Percentiles rank a stretch among this genome's conserved stretches.
phyloP scores from a whole-genome alignment of 2,797 vertebrate species.

The Calcarius lapponicus region DNA sequence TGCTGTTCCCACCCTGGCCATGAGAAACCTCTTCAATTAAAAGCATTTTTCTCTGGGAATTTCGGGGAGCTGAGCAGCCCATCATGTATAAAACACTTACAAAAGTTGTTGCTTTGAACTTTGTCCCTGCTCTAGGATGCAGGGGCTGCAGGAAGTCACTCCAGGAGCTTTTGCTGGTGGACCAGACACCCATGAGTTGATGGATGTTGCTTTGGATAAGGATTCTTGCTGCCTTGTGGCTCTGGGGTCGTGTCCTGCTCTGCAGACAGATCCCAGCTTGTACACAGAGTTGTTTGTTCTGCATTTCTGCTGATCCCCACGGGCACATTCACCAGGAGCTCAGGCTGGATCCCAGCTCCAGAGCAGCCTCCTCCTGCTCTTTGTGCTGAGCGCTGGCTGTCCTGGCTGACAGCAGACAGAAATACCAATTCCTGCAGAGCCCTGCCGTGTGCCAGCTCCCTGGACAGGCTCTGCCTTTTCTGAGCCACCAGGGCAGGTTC shows the following conservation, averaged over 20 bases:
- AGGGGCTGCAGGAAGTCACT: not conserved
- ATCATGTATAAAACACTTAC: rapidly evolving
- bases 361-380: not conserved
- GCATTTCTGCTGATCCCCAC: not conserved
- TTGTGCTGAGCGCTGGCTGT: not conserved
- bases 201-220: not conserved
- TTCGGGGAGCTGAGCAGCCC: not conserved
- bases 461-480: not conserved
- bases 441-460: not conserved
- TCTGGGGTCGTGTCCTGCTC: not conserved
- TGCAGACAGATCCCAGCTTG: not conserved
- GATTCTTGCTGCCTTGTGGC: not conserved
- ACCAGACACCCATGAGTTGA: not conserved
- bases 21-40: not conserved
- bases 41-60: not conserved
- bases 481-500: not conserved
- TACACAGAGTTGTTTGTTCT: not conserved
- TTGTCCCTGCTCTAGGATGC: not conserved
- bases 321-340: not conserved
- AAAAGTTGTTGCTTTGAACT: not conserved
- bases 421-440: not conserved
- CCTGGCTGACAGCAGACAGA: not conserved
- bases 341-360: not conserved
- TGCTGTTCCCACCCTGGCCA: not conserved
- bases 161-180: not conserved